These are phyloP conservation scores for Formica exsecta DNA, from an alignment of 1,140 invertebrate species.

Conservation along the genomic window DNA sequence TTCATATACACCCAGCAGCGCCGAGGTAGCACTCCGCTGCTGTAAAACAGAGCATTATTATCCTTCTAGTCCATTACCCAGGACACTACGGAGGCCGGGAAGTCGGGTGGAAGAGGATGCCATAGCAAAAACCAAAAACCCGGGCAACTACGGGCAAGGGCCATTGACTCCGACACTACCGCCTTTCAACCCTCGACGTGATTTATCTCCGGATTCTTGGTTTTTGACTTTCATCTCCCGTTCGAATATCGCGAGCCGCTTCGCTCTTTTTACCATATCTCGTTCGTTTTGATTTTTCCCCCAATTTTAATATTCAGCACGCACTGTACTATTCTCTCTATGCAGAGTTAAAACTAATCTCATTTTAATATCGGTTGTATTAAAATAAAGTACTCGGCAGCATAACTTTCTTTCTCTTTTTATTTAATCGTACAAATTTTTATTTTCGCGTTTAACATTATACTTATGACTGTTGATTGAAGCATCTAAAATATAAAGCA, in stretches of 20 bases:
- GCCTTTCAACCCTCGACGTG: constrained; percentile 76
- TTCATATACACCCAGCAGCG: constrained; percentile 73
- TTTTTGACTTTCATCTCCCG: constrained; percentile 74
- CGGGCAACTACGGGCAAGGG: constrained; percentile 79
- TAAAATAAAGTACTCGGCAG: constrained; percentile 31
- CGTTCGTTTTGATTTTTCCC: constrained; percentile 31
- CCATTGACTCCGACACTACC: constrained; percentile 80
- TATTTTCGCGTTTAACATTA: neutral
- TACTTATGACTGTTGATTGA: neutral
- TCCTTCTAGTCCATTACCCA: constrained; percentile 81
- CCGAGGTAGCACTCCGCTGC: constrained; percentile 69
- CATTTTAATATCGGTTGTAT: constrained; percentile 30
- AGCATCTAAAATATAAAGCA: too few species aligned
- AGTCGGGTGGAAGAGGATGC: constrained; percentile 71
- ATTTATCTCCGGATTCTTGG: constrained; percentile 75
- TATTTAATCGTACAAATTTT: constrained; percentile 1
- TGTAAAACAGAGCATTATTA: constrained; percentile 81
- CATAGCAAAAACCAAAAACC: constrained; percentile 79
- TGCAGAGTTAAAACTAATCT: constrained; percentile 44
- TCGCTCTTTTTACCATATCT: constrained; percentile 41
- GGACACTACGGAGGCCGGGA: constrained; percentile 75
- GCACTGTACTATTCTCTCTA: constrained; percentile 32
- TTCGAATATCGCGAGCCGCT: constrained; percentile 57
- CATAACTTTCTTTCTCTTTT: neutral
- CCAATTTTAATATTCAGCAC: constrained; percentile 54